phyloP scores from a whole-genome alignment of 2,113 vertebrate genomes.

The Gambusia affinis region DNA sequence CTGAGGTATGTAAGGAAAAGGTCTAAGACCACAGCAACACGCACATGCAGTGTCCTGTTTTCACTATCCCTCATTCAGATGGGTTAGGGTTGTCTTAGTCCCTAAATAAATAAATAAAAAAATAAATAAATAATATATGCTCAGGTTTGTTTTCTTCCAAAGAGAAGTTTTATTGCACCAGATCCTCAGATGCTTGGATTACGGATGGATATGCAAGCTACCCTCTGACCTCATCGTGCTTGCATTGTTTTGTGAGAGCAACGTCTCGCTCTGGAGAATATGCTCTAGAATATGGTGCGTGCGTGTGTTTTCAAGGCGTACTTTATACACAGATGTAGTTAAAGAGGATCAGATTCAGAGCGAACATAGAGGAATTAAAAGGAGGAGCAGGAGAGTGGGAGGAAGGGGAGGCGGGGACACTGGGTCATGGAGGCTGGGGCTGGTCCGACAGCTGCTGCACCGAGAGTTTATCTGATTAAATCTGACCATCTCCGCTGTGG shows the following conservation, averaged over 20 bases:
- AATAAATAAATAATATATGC: too few relatives aligned
- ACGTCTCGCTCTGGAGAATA: background rate
- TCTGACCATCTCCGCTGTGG: conserved; percentile 60
- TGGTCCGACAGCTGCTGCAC: conserved; percentile 72
- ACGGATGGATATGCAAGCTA: conserved; percentile 16
- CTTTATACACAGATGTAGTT: conserved; percentile 3
- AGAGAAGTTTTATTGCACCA: conserved; percentile 22
- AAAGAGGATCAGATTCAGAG: conserved; percentile 20
- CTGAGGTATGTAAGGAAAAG: too few relatives aligned
- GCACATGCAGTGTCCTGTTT: too few relatives aligned
- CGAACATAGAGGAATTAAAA: conserved; percentile 31
- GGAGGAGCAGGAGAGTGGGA: background rate
- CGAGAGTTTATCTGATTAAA: conserved; percentile 78
- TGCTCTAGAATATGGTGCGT: background rate
- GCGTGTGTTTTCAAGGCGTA: conserved; percentile 6
- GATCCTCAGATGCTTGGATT: conserved; percentile 36
- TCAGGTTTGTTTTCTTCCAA: conserved; percentile 3
- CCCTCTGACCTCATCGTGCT: conserved; percentile 8
- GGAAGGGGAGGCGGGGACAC: conserved; percentile 9
- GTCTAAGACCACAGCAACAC: too few relatives aligned
- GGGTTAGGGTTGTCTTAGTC: too few relatives aligned
- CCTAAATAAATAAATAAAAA: too few relatives aligned
- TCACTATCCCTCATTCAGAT: too few relatives aligned
- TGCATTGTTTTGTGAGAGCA: background rate
- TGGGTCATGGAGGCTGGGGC: conserved; percentile 43